A percentile compares a stretch with the other conserved stretches of the same genome.
These are phyloP conservation scores for Stenchaetothrips biformis DNA, from an alignment of 2,888 invertebrate species.

Conservation along the genomic window DNA sequence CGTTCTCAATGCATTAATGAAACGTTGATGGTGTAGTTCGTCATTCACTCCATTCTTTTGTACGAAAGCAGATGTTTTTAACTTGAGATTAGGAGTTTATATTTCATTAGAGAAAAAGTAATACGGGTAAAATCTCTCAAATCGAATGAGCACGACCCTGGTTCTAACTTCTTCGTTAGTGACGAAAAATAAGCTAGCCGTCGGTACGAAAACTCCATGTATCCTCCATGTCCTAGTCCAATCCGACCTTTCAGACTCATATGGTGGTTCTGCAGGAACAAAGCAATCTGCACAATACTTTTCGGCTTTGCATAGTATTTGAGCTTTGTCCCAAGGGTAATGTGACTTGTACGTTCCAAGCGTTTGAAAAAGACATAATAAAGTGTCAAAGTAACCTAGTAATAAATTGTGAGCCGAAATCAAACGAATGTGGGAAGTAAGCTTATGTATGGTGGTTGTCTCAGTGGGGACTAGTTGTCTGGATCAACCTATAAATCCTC, in stretches of 20 bases:
- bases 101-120: background rate
- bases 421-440: background rate
- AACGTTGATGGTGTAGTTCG: background rate
- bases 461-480: background rate
- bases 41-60: background rate
- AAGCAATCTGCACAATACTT: no score
- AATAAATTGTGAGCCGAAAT: constrained; percentile 4
- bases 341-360: no score
- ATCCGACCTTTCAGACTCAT: no score
- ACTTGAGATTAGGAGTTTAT: background rate
- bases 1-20: background rate
- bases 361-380: no score
- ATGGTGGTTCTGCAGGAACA: no score
- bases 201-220: background rate
- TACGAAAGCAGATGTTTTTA: background rate
- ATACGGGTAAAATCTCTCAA: background rate
- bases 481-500: background rate
- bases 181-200: constrained; percentile 1
- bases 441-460: background rate
- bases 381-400: background rate
- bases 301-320: no score
- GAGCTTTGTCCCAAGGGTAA: no score
- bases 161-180: background rate
- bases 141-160: background rate
- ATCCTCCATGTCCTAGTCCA: background rate